Percentiles rank a stretch among this genome's conserved stretches.
These are phyloP conservation scores for Metopolophium dirhodum DNA, from an alignment of 1,140 invertebrate genomes.

Conservation along the genomic window DNA sequence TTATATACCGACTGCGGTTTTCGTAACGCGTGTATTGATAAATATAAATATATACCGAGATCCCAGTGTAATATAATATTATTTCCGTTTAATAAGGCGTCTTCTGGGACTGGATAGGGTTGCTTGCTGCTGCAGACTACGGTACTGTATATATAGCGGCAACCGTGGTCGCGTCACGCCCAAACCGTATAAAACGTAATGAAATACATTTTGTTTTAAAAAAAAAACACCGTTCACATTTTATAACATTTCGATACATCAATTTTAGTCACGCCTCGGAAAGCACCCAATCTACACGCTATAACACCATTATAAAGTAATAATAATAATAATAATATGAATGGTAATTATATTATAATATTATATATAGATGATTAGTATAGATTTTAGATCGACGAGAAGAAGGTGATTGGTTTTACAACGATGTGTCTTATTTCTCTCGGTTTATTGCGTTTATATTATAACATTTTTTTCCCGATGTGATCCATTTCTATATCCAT, in stretches of 20 bases:
- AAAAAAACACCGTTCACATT: neutral
- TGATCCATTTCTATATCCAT: no score
- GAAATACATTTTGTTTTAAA: neutral
- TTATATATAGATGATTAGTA: neutral
- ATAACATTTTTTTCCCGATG: neutral
- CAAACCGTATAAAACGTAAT: constrained; percentile 4
- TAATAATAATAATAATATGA: constrained; percentile 2
- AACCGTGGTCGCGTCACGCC: neutral
- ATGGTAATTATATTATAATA: neutral
- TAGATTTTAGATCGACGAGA: neutral
- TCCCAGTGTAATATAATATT: neutral
- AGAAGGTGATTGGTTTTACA: neutral
- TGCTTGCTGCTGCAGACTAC: neutral
- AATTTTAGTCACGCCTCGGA: constrained; percentile 1
- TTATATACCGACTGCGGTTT: neutral
- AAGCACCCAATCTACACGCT: neutral
- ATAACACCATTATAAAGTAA: neutral
- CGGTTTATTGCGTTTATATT: neutral
- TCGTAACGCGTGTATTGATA: neutral
- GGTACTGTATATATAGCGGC: no score
- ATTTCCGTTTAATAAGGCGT: constrained; percentile 4
- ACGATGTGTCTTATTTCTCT: neutral
- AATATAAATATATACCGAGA: neutral
- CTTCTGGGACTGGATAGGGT: neutral
- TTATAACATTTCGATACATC: neutral